Base-by-base conservation (phyloP, 1,140 invertebrate genomes). In the Drosophila kepulauana region DNA sequence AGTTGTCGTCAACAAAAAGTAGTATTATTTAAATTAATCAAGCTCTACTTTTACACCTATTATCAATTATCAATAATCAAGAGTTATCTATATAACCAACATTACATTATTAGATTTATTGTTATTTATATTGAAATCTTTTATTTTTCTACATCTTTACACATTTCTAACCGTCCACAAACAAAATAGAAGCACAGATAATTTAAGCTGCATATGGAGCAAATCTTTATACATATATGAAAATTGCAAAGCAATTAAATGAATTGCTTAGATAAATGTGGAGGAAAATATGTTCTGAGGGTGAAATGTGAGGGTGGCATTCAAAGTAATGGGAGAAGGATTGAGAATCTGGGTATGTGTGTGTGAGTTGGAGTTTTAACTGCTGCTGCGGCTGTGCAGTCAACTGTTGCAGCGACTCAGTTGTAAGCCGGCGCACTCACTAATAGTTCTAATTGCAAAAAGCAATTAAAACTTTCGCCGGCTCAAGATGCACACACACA, bases 381-480 rank as follows among this genome's bases (percentile, higher is more conserved):
- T 67, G 71, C 65, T 48, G 46, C 51, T 54, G 51, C 62, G 77
- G 84, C 78, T 81, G 82, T 82, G 76, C 82, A 87, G 82, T 79
- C 76, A 82, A 87, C 79, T 82, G 79, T 65, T 63, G 77, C 79
- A 82, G 78, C 78, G 79, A 85, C 72, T 71, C 78, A 89, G 78
- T 85, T 85, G 85, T 89, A 89, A 88, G 72, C 70, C 67, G 81
- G 73, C 74, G 69, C 80, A 88, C 78, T 88, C 84, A 88, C 86
- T 89, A 89, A 89, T 89, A 89, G 85, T 89, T 89, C 85, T 89
- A 89, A 89, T 89, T 89, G 85, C 85, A 89, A 89, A 89, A 89
- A 89, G 85, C 85, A 89, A 89, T 89, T 89, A 89, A 89, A 89
- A 89, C 85, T 89, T 89, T 89, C 78, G 65, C 81, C 68, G 71